Base-by-base conservation (phyloP, 2,113 vertebrate species). In the Phyllostomus hastatus region DNA sequence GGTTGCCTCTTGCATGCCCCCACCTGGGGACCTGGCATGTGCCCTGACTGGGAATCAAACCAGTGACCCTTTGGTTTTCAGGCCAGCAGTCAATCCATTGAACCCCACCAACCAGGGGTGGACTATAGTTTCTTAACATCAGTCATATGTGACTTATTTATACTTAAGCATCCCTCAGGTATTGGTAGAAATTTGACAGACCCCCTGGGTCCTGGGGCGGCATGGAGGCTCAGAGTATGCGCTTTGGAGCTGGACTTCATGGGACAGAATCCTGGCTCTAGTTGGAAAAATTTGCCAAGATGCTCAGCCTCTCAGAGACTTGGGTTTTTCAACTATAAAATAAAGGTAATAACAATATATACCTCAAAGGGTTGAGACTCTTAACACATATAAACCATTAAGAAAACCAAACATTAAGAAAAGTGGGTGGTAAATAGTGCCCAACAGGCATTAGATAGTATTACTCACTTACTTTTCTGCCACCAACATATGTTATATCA, bases 381-480 rank as follows among this genome's bases (percentile, higher is more conserved):
- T 48, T 76, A 61, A 33, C n/a, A 38, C 17, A 20, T 17, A 31
- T 7, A 93, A 82, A 87, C 38, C 50, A 64, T 72, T n/a, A 64
- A 43, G 72, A 70, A 48, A 76, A 46, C 50, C 15, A 16, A 52
- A 52, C 43, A 64, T 72, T n/a, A 70, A 43, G 66, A 70, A 48
- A 70, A 38, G 20, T 48, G 4, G 8, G 6, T 16, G 10, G 10
- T 8, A 2, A 1, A 0, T 2, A 73, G 50, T 33, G 10, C 24
- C 61, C 35, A 14, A 20, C 12, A 83, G 59, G 54, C 6, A 11
- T 24, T 33, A 14, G 28, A 2, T 33, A 72, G 73, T 33, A 38
- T 38, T 57, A 12, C 1, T 1, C 20, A 66, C 41, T 76, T 48
- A 43, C 12, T 88, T 72, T 46, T 50, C 61, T 20, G 28, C 12